These are phyloP conservation scores for Cephus pulcher DNA, from an alignment of 2,888 invertebrate species.

Conservation along the genomic window DNA sequence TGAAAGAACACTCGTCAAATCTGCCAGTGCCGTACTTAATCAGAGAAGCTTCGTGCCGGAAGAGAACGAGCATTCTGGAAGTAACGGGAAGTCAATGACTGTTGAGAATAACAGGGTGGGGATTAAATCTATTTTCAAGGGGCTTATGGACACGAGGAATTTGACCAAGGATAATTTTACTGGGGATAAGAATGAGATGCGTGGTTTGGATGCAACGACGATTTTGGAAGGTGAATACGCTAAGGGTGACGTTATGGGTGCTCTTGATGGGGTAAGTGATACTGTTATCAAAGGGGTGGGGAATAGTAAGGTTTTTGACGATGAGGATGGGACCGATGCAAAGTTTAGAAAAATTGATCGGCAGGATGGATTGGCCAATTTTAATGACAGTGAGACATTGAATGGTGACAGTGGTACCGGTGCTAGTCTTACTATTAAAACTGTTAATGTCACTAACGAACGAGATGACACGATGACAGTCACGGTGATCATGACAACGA, in stretches of 20 bases:
- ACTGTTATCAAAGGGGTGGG: neutral
- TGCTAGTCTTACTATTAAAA: neutral
- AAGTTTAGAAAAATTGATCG: neutral
- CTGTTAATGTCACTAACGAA: neutral
- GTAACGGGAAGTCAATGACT: slow-evolving; percentile 15
- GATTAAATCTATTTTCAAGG: neutral
- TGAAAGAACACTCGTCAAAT: slow-evolving; percentile 20
- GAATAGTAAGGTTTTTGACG: neutral
- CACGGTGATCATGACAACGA: slow-evolving; percentile 15
- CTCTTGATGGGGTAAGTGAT: neutral
- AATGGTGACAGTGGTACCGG: neutral
- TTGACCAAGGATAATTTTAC: neutral
- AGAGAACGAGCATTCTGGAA: neutral
- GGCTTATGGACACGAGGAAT: neutral
- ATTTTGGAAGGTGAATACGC: slow-evolving; percentile 1
- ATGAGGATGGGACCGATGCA: neutral
- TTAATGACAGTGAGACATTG: neutral
- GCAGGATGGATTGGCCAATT: neutral
- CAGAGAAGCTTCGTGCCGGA: slow-evolving; percentile 32
- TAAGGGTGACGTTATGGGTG: neutral
- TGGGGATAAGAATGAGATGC: neutral
- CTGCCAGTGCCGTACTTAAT: slow-evolving; percentile 52
- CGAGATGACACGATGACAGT: neutral
- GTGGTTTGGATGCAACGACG: neutral
- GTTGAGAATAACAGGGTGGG: neutral